Conservation (phyloP, 2,113 vertebrate species). For the Protobothrops mucrosquamatus region DNA sequence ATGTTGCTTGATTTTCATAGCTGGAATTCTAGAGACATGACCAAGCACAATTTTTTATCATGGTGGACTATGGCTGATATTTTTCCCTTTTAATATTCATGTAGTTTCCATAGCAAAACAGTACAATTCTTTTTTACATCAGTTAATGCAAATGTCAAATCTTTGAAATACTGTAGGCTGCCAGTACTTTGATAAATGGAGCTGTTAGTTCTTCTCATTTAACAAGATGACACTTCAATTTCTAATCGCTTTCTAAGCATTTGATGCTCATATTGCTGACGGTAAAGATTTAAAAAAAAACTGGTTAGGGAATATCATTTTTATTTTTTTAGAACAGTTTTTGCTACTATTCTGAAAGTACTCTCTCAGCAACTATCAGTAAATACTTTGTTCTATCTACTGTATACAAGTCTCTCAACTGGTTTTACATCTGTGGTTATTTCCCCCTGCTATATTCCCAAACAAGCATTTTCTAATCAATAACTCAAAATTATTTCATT, state of each 20-base stretch:
- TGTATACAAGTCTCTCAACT: neutral
- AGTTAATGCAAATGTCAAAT: conserved; percentile 48
- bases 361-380: neutral
- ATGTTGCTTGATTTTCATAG: neutral
- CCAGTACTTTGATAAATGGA: conserved; percentile 52
- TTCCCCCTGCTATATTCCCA: neutral
- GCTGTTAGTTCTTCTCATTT: conserved; percentile 50
- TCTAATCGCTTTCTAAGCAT: conserved; percentile 26
- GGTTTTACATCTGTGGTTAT: neutral
- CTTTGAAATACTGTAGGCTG: conserved; percentile 27
- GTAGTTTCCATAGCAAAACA: conserved; percentile 32
- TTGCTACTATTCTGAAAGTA: neutral
- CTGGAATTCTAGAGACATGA: conserved; percentile 13
- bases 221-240: conserved; percentile 44
- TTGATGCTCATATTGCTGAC: conserved; percentile 45
- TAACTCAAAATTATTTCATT: neutral
- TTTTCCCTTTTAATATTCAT: conserved; percentile 35
- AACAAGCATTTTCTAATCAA: neutral
- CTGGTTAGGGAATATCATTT: conserved; percentile 2
- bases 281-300: conserved; percentile 30
- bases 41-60: neutral
- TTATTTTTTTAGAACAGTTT: neutral
- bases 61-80: neutral
- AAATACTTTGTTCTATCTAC: neutral
- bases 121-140: conserved; percentile 45